phyloP scores from a whole-genome alignment of 2,113 vertebrate genomes.

The Galeopterus variegatus region DNA sequence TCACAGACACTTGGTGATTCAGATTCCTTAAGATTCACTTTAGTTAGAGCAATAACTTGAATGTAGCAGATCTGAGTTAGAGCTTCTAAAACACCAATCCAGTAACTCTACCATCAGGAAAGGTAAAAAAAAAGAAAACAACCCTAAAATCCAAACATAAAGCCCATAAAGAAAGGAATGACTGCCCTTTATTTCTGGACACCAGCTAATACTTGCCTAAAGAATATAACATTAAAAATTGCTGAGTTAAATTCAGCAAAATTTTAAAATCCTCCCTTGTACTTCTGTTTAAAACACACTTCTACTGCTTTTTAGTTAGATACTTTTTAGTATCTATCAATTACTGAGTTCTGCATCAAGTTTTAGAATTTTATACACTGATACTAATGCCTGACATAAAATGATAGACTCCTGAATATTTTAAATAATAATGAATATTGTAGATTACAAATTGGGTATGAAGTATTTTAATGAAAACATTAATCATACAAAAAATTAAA shows the following conservation, averaged over 20 bases:
- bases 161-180: slow-evolving; percentile 37
- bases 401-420: not conserved
- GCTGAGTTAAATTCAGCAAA: slow-evolving; percentile 5
- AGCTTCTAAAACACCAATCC: slow-evolving; percentile 6
- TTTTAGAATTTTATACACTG: not conserved
- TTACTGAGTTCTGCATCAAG: slow-evolving; percentile 20
- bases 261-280: slow-evolving; percentile 30
- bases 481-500: slow-evolving; percentile 75
- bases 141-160: slow-evolving; percentile 57
- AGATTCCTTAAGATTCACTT: not conserved
- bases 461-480: slow-evolving; percentile 79
- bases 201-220: slow-evolving; percentile 13
- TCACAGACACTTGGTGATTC: not conserved
- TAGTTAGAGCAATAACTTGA: not conserved
- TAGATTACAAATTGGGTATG: slow-evolving; percentile 49
- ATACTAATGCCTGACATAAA: slow-evolving; percentile 52
- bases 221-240: not conserved
- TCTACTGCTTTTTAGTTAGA: slow-evolving; percentile 14
- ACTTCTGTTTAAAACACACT: not conserved
- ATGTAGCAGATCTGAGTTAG: not conserved
- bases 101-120: not conserved
- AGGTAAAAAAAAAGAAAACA: not conserved
- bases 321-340: slow-evolving; percentile 17
- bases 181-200: not conserved
- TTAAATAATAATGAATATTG: slow-evolving; percentile 62